Conservation (phyloP, 2,797 vertebrate genomes). For the Podarcis siculus region DNA sequence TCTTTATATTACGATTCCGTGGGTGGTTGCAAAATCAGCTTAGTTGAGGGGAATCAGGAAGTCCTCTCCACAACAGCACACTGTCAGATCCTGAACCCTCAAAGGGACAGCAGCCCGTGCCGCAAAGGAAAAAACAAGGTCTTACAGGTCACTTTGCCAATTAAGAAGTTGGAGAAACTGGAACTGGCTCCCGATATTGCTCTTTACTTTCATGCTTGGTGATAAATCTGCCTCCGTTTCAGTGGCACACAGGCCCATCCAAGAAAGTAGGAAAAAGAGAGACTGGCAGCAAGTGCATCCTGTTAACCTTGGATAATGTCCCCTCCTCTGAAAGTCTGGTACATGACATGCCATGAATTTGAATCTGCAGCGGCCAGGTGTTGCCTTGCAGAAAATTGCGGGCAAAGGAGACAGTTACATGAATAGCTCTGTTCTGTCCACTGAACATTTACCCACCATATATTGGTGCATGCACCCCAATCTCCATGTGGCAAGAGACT, state of each 20-base stretch:
- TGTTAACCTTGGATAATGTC: background rate
- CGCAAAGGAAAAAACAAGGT: background rate
- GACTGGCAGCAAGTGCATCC: background rate
- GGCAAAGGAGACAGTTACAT: background rate
- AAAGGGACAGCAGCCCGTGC: background rate
- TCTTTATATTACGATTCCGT: background rate
- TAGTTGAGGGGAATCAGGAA: background rate
- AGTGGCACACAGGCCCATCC: background rate
- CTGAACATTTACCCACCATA: too few species aligned
- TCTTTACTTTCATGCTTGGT: background rate
- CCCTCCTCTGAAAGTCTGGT: background rate
- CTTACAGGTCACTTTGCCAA: background rate
- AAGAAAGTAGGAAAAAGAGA: background rate
- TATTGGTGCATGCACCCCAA: too few species aligned
- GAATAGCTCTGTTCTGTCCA: background rate
- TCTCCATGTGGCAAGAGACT: too few species aligned
- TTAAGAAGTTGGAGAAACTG: background rate
- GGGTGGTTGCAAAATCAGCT: background rate
- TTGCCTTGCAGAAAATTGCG: background rate
- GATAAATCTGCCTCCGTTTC: background rate
- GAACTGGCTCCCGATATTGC: background rate
- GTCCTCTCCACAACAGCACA: background rate
- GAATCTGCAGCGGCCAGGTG: background rate
- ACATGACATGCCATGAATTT: background rate
- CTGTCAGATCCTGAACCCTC: background rate